Evolutionary conservation across 1,140 invertebrate genomes (phyloP).

Genomic region (Magallana gigas): DNA sequence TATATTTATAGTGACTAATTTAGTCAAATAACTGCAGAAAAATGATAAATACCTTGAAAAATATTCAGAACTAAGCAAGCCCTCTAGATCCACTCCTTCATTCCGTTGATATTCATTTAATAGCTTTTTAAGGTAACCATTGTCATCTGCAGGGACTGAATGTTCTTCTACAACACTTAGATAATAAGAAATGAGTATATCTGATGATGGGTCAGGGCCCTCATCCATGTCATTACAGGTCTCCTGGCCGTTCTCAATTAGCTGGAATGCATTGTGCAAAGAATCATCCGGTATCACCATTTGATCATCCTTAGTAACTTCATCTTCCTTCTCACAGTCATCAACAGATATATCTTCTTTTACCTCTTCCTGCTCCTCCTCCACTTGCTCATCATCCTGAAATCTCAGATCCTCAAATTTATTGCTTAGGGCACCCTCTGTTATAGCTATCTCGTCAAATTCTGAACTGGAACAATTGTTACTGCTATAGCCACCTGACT

Average conservation of each 20-base stretch:
- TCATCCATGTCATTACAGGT: conserved; percentile 4
- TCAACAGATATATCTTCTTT: neutral
- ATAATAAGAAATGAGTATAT: conserved; percentile 42
- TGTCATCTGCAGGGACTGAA: neutral
- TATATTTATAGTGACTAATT: no score
- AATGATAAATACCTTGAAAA: neutral
- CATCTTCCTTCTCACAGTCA: neutral
- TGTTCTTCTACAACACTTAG: conserved; percentile 59
- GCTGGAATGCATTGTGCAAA: neutral
- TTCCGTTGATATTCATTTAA: conserved; percentile 55
- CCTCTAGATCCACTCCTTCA: conserved; percentile 49
- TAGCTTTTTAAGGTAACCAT: conserved; percentile 58
- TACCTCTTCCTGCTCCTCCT: neutral
- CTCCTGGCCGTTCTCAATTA: neutral
- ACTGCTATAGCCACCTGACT: neutral
- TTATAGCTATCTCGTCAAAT: neutral
- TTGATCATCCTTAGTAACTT: neutral
- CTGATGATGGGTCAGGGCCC: neutral
- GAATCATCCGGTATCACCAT: conserved; percentile 7
- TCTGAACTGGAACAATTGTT: neutral
- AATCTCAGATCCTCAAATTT: neutral
- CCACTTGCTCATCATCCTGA: neutral
- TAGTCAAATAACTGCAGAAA: no score
- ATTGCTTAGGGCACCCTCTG: conserved; percentile 1
- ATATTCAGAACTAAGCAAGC: neutral